Base-by-base conservation (phyloP, 1,140 invertebrate genomes). In the Anoplophora glabripennis region DNA sequence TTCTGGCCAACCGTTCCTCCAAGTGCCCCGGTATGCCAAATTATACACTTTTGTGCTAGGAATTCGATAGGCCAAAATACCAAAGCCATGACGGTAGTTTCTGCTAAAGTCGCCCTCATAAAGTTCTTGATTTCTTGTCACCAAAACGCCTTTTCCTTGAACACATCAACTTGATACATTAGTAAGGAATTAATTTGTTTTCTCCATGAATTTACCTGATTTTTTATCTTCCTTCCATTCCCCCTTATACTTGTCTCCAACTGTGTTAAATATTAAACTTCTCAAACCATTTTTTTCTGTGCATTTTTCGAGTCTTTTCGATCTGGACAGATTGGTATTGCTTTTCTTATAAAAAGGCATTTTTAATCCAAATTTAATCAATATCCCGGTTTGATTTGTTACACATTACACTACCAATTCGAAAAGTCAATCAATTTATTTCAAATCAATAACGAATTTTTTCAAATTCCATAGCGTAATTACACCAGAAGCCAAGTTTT, bases 201-300 rank as follows among this genome's bases (percentile, higher is more conserved):
- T 11, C 4, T 40, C 12, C 36, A 48, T 12, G 5, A 12, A 35
- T 58, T 70, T 73, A 78, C 82, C 82, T 61, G 79, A 71, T 73
- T 78, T 83, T 37, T 76, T 70, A 65, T 83, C 78, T 28, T 77
- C 69, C 57, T 74, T 79, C 83, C 83, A 84, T 51, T 83, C 78
- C 7, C 83, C 83, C 38, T 72, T 69, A 40, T 83, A 84, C 66
- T 70, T 76, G 70, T 80, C 79, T 17, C 76, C 71, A 18, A 53
- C 53, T 7, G 75, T 75, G 34, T 75, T 79, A 61, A 80, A 83
- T 59, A 84, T 77, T 0, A 77, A 61, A 57, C 81, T 76, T 42
- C 79, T 73, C 18, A 79, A 61, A 44, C 82, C 80, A 59, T 82
- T 81, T 71, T 77, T 79, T 14, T 76, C 59, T 15, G 75, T 57